phyloP scores from a whole-genome alignment of 2,113 vertebrate species.

The Hydropotes inermis region DNA sequence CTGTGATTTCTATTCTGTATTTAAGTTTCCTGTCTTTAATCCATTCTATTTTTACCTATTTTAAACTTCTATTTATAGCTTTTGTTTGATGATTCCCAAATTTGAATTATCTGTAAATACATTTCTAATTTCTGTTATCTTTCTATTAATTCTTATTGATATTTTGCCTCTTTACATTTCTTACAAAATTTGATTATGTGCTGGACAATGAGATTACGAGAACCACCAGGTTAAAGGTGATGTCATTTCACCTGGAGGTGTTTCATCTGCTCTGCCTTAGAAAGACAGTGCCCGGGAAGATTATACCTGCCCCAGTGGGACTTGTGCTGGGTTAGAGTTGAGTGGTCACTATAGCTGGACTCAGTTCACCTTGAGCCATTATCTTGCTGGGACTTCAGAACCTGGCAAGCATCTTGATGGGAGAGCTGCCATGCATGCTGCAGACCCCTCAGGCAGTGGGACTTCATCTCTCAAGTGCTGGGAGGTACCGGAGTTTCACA shows the following conservation, averaged over 20 bases:
- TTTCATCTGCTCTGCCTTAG: accelerated
- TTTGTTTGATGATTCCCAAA: neutral
- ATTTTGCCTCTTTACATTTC: neutral
- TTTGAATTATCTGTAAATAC: neutral
- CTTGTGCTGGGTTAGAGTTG: accelerated
- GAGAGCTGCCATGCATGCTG: accelerated
- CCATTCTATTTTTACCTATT: neutral
- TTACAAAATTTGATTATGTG: neutral
- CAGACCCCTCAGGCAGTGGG: accelerated
- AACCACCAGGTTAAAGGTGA: too few relatives aligned
- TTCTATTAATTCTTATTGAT: neutral
- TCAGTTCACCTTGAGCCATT: accelerated
- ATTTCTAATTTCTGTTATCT: neutral
- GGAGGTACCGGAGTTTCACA: too few relatives aligned
- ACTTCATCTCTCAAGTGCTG: accelerated
- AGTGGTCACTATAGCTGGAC: accelerated
- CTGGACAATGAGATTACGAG: neutral
- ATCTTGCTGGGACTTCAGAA: neutral
- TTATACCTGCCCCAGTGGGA: accelerated
- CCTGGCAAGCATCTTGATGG: accelerated
- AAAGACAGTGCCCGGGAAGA: accelerated
- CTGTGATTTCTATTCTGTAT: neutral
- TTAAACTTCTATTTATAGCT: neutral
- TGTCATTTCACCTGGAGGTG: accelerated
- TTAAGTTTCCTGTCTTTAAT: neutral